A percentile compares a stretch with the other conserved stretches of the same genome.
Conservation (phyloP, 2,888 invertebrate genomes). For the Coelopa pilipes region DNA sequence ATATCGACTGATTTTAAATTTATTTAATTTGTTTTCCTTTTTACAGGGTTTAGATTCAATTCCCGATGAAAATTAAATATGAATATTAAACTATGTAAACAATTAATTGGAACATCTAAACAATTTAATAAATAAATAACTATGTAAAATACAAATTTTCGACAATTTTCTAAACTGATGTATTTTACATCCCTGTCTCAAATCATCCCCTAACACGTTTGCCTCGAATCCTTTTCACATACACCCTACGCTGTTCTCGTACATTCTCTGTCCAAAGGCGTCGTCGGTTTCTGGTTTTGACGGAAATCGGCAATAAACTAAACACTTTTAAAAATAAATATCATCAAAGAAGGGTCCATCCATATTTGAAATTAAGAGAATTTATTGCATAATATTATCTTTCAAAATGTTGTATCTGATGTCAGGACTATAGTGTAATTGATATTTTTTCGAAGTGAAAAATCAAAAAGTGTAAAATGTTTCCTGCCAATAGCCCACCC, state of each 20-base stretch:
- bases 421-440: constrained; percentile 34
- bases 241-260: constrained; percentile 17
- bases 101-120: constrained; percentile 31
- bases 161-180: background rate
- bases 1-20: no score
- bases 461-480: constrained; percentile 36
- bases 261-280: constrained; percentile 55
- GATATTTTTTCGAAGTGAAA: background rate
- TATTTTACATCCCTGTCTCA: constrained; percentile 52
- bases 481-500: constrained; percentile 14
- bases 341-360: background rate
- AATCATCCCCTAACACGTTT: constrained; percentile 55
- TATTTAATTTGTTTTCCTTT: background rate
- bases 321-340: background rate
- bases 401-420: constrained; percentile 39
- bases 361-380: no score
- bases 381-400: background rate
- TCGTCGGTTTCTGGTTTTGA: constrained; percentile 46
- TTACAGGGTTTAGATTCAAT: constrained; percentile 73
- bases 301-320: constrained; percentile 1
- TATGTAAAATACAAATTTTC: background rate
- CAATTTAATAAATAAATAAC: constrained; percentile 24
- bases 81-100: constrained; percentile 35
- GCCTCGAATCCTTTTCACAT: constrained; percentile 27
- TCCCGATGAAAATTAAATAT: constrained; percentile 66